A percentile compares a stretch with the other conserved stretches of the same genome.
Evolutionary conservation across 2,113 vertebrate species (phyloP).

Genomic region (Nycticorax nycticorax): DNA sequence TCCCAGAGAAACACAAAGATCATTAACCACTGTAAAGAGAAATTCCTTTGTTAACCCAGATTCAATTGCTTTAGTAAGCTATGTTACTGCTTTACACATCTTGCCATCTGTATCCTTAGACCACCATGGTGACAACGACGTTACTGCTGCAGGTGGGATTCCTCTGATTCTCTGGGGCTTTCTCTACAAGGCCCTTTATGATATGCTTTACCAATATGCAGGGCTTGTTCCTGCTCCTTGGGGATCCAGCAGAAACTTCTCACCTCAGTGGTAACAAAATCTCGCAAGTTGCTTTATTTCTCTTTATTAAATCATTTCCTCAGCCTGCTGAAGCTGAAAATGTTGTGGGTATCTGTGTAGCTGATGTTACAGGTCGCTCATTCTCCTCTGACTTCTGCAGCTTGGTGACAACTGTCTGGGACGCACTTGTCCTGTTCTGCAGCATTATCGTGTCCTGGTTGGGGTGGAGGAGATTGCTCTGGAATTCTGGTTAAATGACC

Average conservation of each 20-base stretch:
- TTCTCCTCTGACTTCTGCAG: not conserved
- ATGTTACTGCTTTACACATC: not conserved
- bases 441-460: not conserved
- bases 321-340: not conserved
- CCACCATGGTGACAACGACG: not conserved
- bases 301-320: not conserved
- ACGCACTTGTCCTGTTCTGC: not conserved
- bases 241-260: not conserved
- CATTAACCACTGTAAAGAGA: not conserved
- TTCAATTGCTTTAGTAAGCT: not conserved
- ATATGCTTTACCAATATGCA: accelerated
- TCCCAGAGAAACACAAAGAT: not conserved
- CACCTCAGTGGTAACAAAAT: not conserved
- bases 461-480: not conserved
- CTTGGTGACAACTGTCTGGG: not conserved
- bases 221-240: not conserved
- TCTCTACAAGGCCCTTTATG: not conserved
- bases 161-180: not conserved
- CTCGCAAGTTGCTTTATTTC: not conserved
- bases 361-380: not conserved
- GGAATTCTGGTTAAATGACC: not conserved
- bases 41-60: not conserved
- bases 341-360: not conserved
- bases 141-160: not conserved
- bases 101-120: not conserved